These are phyloP conservation scores for Myotis davidii DNA, from an alignment of 2,113 vertebrate genomes.

Conservation along the genomic window DNA sequence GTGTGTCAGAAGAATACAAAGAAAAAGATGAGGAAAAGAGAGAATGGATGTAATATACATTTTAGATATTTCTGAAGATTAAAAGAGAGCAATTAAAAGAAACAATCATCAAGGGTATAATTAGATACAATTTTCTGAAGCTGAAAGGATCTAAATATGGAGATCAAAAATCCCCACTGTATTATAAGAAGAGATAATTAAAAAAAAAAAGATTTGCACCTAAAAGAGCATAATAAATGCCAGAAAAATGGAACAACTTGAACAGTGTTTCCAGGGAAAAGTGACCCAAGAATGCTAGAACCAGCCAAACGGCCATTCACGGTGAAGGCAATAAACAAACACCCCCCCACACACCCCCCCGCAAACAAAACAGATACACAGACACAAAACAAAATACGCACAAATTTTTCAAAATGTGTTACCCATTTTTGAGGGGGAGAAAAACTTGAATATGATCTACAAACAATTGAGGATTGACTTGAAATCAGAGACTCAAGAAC, in stretches of 20 bases:
- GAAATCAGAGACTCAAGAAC: background rate
- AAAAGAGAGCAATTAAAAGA: slow-evolving; percentile 53
- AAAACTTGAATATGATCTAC: background rate
- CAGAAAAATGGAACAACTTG: background rate
- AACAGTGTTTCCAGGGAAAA: background rate
- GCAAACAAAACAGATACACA: background rate
- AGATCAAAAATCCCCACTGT: slow-evolving; percentile 57
- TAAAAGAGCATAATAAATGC: slow-evolving; percentile 13
- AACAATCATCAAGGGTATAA: slow-evolving; percentile 56
- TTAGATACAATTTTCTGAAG: slow-evolving; percentile 62
- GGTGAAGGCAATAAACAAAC: background rate
- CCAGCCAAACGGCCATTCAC: background rate
- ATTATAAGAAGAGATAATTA: slow-evolving; percentile 35
- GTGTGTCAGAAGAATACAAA: background rate
- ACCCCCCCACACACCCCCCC: no score
- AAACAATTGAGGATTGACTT: background rate
- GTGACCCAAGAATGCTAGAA: background rate
- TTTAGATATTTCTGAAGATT: slow-evolving; percentile 62
- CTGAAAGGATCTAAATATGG: slow-evolving; percentile 52
- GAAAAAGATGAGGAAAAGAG: background rate
- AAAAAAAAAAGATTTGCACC: background rate
- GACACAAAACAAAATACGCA: background rate
- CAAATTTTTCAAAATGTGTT: slow-evolving; percentile 7
- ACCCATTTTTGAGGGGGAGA: background rate
- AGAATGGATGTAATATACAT: background rate